These are phyloP conservation scores for Tetramorium simillimum DNA, from an alignment of 1,140 invertebrate species.

Conservation along the genomic window DNA sequence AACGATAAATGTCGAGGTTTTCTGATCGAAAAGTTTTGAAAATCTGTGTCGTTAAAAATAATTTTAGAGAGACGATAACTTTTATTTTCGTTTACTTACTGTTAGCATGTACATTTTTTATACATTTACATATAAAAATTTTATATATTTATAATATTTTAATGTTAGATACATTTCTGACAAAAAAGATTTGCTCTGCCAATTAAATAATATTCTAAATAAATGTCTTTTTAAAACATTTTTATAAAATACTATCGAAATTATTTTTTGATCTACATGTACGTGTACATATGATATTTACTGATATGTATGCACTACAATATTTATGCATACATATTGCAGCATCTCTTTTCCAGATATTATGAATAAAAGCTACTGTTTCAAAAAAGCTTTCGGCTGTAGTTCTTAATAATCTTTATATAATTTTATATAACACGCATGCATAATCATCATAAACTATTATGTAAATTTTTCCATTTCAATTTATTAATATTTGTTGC, in stretches of 20 bases:
- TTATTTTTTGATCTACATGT: not conserved
- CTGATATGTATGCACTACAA: not conserved
- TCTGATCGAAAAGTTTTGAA: conserved; percentile 21
- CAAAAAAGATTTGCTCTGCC: not conserved
- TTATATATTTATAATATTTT: too few species aligned
- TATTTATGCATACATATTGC: not conserved
- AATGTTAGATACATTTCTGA: not conserved
- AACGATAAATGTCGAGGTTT: not conserved
- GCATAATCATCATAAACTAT: not conserved
- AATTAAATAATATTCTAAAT: not conserved
- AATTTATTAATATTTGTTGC: not conserved
- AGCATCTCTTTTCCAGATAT: not conserved
- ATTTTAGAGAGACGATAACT: not conserved
- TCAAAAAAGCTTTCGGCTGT: not conserved
- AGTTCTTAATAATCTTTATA: not conserved
- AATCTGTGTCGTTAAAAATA: conserved; percentile 3
- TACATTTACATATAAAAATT: too few species aligned
- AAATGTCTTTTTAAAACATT: not conserved
- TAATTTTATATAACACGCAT: not conserved
- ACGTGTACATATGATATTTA: too few species aligned
- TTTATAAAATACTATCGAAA: not conserved
- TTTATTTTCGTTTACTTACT: not conserved
- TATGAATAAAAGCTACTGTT: not conserved
- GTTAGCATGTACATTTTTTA: too few species aligned
- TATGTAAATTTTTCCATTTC: not conserved